Evolutionary conservation across 2,113 vertebrate species (phyloP), one percentile per base, ranked within the genome.

Genomic region (Chaetops frenatus): DNA sequence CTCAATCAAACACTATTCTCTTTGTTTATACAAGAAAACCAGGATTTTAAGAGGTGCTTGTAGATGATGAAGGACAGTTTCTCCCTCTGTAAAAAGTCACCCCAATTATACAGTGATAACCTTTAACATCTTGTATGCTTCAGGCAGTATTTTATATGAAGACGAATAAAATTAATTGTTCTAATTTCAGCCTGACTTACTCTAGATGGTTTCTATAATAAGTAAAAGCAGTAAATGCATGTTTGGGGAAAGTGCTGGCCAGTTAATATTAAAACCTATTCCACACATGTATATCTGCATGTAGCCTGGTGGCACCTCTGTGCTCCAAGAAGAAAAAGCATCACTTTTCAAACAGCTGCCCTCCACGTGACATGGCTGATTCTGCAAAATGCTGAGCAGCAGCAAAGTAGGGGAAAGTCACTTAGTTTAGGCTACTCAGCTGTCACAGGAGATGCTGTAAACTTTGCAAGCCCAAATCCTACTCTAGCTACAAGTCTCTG

Each of bases 1-100:
- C 94, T 95, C 96, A 93, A 92, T 92, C 94, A 96, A 94, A 92
- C 82, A 86, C 83, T 81, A 45, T 76, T 94, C 95, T 94, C 90
- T 91, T 96, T 96, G 92, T 96, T 96, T 92, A 87, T 87, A 90
- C 57, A 76, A 86, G 86, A 89, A 76, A 94, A 92, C 76, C 82
- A 92, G 60, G 45, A 88, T 88, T 95, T 92, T 87, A 92, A 94
- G 56, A 91, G 51, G 53, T 79, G 54, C 66, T 51, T 36, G n/a
- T 53, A 86, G 73, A 89, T 72, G 93, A 85, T 3, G 29, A 61
- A 92, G 92, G 64, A 66, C 70, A 48, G 76, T 82, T 57, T 65
- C 66, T 62, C 28, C 61, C 70, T 50, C 78, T 38, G 33, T 62
- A 90, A 95, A 81, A 95, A 86, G 64, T 86, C 86, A 86, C 60